Evolutionary conservation across 2,888 invertebrate species (phyloP).

Genomic region (Smittia aterrima): DNA sequence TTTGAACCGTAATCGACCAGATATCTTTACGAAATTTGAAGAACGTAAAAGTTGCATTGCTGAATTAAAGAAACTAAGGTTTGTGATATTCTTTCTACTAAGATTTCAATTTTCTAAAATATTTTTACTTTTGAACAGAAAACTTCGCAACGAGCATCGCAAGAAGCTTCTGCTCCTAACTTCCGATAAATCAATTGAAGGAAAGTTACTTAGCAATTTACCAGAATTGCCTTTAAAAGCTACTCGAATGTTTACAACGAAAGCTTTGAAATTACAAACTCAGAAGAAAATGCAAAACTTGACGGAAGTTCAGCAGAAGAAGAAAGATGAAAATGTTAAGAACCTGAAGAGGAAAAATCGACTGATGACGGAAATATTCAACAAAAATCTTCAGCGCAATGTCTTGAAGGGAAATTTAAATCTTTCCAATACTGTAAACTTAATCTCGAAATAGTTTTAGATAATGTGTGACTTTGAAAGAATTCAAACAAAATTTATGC

Average conservation of each 20-base stretch:
- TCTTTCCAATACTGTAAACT: constrained; percentile 35
- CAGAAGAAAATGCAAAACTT: constrained; percentile 18
- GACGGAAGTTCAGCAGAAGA: constrained; percentile 35
- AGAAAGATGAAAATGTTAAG: constrained; percentile 20
- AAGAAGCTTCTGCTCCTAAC: constrained; percentile 22
- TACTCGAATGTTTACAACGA: constrained; percentile 30
- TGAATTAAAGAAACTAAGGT: constrained; percentile 35
- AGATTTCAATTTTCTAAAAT: no score
- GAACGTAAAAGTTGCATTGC: constrained; percentile 31
- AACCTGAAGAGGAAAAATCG: constrained; percentile 36
- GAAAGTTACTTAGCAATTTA: constrained; percentile 1
- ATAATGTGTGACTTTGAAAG: not conserved
- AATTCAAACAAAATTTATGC: not conserved
- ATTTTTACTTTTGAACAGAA: constrained; percentile 4
- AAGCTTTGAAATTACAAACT: constrained; percentile 34
- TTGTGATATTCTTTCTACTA: not conserved
- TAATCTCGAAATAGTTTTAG: constrained; percentile 24
- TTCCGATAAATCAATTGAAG: constrained; percentile 31
- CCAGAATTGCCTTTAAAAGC: constrained; percentile 6
- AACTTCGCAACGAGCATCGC: constrained; percentile 33
- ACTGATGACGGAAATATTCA: constrained; percentile 37
- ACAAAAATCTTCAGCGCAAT: constrained; percentile 36
- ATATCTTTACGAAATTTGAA: constrained; percentile 19
- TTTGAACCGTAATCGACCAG: constrained; percentile 33
- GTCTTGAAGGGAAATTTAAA: constrained; percentile 34